phyloP scores from a whole-genome alignment of 2,113 vertebrate genomes.

The Smithornis capensis region DNA sequence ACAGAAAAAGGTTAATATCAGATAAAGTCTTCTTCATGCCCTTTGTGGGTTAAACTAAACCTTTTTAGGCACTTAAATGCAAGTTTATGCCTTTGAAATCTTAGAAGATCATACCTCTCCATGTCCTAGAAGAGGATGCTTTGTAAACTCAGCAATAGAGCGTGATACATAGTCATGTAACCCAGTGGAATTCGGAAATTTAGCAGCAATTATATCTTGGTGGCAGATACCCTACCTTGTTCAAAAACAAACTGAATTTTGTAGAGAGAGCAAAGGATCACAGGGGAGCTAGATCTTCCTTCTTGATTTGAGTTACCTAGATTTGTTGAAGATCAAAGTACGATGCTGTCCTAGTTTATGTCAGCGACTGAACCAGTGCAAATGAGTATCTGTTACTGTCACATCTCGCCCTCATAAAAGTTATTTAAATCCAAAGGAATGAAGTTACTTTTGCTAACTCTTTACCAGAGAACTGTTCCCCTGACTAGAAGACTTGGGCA shows the following conservation, averaged over 20 bases:
- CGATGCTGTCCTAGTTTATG: neutral
- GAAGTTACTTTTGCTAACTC: neutral
- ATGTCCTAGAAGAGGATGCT: neutral
- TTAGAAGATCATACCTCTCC: neutral
- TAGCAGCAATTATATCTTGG: neutral
- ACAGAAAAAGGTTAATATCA: neutral
- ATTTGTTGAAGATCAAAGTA: neutral
- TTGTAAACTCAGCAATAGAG: neutral
- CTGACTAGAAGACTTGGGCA: neutral
- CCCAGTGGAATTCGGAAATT: neutral
- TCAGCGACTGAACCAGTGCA: neutral
- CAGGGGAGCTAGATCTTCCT: neutral
- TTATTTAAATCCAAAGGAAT: neutral
- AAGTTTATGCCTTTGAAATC: neutral
- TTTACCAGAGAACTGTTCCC: neutral
- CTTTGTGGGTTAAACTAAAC: neutral
- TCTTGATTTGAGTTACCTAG: neutral
- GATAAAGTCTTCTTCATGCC: neutral
- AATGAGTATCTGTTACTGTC: neutral
- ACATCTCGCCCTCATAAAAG: neutral
- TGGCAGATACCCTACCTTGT: neutral
- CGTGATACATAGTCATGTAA: rapidly evolving
- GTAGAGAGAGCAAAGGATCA: neutral
- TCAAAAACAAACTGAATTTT: neutral
- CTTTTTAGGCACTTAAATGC: neutral